Base-by-base conservation (phyloP, 2,797 vertebrate species). In the Hyperoplus immaculatus region DNA sequence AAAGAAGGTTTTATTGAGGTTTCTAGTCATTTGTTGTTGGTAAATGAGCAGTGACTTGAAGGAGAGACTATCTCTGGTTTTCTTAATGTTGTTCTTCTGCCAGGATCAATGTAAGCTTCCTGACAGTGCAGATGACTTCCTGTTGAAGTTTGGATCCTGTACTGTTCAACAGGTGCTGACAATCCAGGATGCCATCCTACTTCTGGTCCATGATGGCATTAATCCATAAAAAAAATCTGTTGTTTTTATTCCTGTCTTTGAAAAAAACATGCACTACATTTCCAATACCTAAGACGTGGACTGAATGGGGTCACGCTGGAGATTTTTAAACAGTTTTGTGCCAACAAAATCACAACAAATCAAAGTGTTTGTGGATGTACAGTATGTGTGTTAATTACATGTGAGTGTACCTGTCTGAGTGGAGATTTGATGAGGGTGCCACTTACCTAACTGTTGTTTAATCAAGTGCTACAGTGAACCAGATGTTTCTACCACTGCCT, bases 191-290 rank as follows among this genome's bases (percentile, higher is more conserved):
- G 75, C 75, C 64, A 2, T 58, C 53, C 29, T 49, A n/a, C 64
- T 49, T 79, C 39, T 68, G 76, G 58, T 75, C 51, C 58, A 49
- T 16, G 13, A 74, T 72, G 55, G 53, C 71, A 38, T 69, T 42
- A 68, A 70, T 80, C 69, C 45, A 8, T 21, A 39, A 39, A 49
- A 60, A 12, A 55, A 43, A 38, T 46, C 21, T 55, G 5, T 74
- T 67, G 2, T 8, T 54, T 73, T 82, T 36, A 58, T 68, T 77
- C 41, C 41, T 38, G 8, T 64, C 68, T 85, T 85, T 87, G 86
- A 41, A 86, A 21, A 85, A 69, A 82, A 84, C 78, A 79, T 86
- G 87, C 90, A 91, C 89, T 93, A 92, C 92, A 89, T 93, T 90
- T 80, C 83, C 85, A 86, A 83, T 81, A 82, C 85, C 70, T 77